These are phyloP conservation scores for Serrognathus titanus DNA, from an alignment of 2,888 invertebrate species.

Conservation along the genomic window DNA sequence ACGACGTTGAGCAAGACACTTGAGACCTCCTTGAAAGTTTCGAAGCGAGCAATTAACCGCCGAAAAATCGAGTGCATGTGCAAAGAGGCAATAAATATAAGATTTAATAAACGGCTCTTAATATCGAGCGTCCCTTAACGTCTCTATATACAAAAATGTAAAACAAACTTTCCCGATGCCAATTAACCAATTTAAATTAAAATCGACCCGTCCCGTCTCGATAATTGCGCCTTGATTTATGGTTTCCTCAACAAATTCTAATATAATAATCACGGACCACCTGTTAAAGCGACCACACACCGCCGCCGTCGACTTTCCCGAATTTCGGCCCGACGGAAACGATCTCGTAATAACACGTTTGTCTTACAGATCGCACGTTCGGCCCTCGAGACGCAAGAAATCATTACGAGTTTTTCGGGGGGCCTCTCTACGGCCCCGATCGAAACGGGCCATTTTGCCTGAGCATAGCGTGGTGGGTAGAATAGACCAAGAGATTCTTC, in stretches of 20 bases:
- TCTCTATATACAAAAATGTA: constrained; percentile 1
- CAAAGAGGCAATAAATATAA: no score
- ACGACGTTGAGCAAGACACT: no score
- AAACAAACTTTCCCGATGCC: neutral
- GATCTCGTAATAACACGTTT: constrained; percentile 29
- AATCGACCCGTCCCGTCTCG: neutral
- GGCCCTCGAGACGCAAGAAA: neutral
- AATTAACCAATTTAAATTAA: constrained; percentile 14
- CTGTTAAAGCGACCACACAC: constrained; percentile 25
- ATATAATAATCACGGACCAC: constrained; percentile 21
- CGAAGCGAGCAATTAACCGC: no score
- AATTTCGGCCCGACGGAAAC: constrained; percentile 17
- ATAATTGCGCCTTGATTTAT: constrained; percentile 23
- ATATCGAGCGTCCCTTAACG: neutral
- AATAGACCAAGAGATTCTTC: no score
- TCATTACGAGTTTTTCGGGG: no score
- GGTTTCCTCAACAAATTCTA: constrained; percentile 19
- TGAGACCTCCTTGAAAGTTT: no score
- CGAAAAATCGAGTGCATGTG: no score
- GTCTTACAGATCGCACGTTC: constrained; percentile 13
- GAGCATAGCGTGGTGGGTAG: no score
- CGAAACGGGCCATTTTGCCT: no score
- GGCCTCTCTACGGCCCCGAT: no score
- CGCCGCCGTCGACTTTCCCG: constrained; percentile 1
- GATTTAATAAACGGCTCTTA: no score